Base-by-base conservation (phyloP, 2,888 invertebrate species). In the Melanargia galathea region DNA sequence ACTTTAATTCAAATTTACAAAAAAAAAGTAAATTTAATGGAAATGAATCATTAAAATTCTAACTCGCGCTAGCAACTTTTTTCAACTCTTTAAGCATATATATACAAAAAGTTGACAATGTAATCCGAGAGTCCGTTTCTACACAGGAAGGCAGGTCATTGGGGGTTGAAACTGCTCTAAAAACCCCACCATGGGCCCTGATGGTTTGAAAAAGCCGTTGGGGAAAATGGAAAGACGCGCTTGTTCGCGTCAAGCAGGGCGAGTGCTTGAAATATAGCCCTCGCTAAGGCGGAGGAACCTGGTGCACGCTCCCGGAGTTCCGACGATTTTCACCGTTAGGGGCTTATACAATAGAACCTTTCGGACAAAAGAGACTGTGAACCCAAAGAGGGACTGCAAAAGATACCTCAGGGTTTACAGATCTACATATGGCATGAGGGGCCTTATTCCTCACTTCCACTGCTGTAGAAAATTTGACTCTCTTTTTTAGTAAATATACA, bases 381-480 rank as follows among this genome's bases (percentile, higher is more conserved):
- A 33, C 33, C 33, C 33, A 33, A 33, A 33, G 10, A 33, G 24
- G 24, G 24, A 30, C 30, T 26, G 24, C 24, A 26, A 30, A 5
- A 30, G 30, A n/a, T n/a, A n/a, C n/a, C 30, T 30, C 30, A 30
- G 30, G 6, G 7, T 8, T 8, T 30, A 30, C 2, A 2, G 7
- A n/a, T 16, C 13, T 13, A 3, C 16, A 16, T 7, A 43, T 7
- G 2, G 43, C 22, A 43, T 13, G 26, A 56, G 43, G 24, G 40
- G 10, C 55, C n/a, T 24, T 7, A 8, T 2, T n/a, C 55, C 45
- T 56, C 49, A 16, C 33, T 20, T 3, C 40, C 77, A 80, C 82
- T 82, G 83, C n/a, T 71, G 83, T 83, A 84, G 83, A 82, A 76
- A 22, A 73, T 73, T 78, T 76, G 83, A 83, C 83, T 82, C 77